Conservation (phyloP, 2,888 invertebrate species). For the Hypsopygia costalis region DNA sequence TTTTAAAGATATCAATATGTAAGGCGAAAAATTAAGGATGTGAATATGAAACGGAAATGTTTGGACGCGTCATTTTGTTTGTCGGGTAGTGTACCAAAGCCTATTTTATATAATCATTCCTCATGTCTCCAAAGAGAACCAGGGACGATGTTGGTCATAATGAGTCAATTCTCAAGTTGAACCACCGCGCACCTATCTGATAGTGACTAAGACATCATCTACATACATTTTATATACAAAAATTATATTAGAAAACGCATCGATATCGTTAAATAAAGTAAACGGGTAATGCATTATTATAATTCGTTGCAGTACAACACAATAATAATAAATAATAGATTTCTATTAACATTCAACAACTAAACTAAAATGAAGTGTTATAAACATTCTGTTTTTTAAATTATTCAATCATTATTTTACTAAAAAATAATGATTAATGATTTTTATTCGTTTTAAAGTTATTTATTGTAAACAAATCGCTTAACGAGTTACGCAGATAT, state of each 20-base stretch:
- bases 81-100: too few relatives aligned
- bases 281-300: conserved; percentile 38
- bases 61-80: too few relatives aligned
- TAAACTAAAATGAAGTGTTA: conserved; percentile 51
- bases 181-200: conserved; percentile 24
- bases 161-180: neutral
- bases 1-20: too few relatives aligned
- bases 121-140: too few relatives aligned
- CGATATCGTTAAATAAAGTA: conserved; percentile 35
- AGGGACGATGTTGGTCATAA: too few relatives aligned
- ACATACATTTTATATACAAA: conserved; percentile 50
- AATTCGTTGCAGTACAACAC: conserved; percentile 69
- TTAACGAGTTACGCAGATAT: too few relatives aligned
- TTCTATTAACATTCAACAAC: conserved; percentile 74
- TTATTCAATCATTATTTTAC: conserved; percentile 20
- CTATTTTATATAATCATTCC: too few relatives aligned
- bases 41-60: too few relatives aligned
- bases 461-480: neutral
- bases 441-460: conserved; percentile 6
- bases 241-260: conserved; percentile 15
- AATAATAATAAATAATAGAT: conserved; percentile 66
- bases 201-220: conserved; percentile 40
- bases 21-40: too few relatives aligned
- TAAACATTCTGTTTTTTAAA: conserved; percentile 19
- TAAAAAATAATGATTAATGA: conserved; percentile 23